These are phyloP conservation scores for Chromis chromis DNA, from an alignment of 2,797 vertebrate genomes.

Conservation along the genomic window DNA sequence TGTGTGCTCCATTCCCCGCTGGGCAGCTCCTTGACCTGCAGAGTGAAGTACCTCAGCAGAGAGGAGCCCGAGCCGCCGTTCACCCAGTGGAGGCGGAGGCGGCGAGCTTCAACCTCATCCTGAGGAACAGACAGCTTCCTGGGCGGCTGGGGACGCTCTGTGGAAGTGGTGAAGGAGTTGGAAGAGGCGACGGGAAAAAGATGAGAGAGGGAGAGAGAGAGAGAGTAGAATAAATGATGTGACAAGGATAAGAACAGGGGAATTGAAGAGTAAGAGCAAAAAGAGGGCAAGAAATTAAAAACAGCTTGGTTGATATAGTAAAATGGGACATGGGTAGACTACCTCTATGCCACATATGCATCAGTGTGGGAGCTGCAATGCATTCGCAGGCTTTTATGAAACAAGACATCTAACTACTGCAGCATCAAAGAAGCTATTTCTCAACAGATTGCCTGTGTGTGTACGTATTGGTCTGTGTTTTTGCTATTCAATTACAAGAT, in stretches of 20 bases:
- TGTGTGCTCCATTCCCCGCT: constrained; percentile 87
- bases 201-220: not conserved
- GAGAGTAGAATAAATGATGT: constrained; percentile 1
- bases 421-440: constrained; percentile 56
- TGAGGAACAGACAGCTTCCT: constrained; percentile 88
- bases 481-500: constrained; percentile 69
- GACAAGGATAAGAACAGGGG: not conserved
- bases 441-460: constrained; percentile 42
- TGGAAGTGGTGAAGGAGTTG: not conserved
- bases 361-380: constrained; percentile 11
- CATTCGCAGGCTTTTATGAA: constrained; percentile 35
- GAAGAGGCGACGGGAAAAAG: constrained; percentile 9
- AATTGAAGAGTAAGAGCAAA: not conserved
- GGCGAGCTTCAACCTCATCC: constrained; percentile 87
- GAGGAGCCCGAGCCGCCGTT: constrained; percentile 91
- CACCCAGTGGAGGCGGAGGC: constrained; percentile 89
- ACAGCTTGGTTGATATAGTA: not conserved
- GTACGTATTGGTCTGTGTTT: constrained; percentile 30
- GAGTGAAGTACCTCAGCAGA: constrained; percentile 92
- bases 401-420: constrained; percentile 42
- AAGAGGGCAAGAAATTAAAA: not conserved
- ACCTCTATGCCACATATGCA: constrained; percentile 26
- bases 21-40: constrained; percentile 91
- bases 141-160: constrained; percentile 93
- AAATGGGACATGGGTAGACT: not conserved